Conservation (phyloP, 2,113 vertebrate genomes). For the Eptesicus fuscus region DNA sequence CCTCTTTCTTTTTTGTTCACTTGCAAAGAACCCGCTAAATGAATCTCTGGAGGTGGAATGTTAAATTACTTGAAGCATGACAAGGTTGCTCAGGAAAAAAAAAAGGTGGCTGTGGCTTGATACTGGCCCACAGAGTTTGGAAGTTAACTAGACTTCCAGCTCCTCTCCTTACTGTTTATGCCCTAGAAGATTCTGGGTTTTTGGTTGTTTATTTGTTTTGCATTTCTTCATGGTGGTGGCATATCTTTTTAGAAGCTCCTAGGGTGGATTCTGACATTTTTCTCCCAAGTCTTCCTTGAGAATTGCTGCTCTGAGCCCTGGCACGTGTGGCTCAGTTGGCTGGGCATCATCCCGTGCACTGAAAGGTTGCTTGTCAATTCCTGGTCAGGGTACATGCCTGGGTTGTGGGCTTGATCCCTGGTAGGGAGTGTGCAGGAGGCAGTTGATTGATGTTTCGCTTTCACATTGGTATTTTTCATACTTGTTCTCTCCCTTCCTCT, state of each 20-base stretch:
- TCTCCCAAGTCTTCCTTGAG: neutral
- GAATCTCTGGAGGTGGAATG: neutral
- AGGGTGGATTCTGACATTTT: neutral
- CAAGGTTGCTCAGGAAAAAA: neutral
- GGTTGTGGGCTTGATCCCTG: too few relatives aligned
- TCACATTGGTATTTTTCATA: too few relatives aligned
- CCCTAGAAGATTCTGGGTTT: neutral
- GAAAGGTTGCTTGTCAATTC: too few relatives aligned
- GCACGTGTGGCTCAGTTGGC: too few relatives aligned
- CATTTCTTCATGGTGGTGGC: neutral
- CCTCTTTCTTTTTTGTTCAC: neutral
- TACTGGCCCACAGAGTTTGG: neutral
- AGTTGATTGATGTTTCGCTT: too few relatives aligned
- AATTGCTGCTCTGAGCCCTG: too few relatives aligned
- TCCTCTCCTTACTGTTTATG: neutral
- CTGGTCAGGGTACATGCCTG: too few relatives aligned
- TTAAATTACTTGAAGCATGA: neutral
- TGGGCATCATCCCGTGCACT: too few relatives aligned
- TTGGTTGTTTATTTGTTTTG: neutral
- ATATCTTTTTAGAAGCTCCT: neutral
- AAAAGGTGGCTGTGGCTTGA: neutral
- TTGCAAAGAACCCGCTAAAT: neutral
- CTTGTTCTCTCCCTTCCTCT: too few relatives aligned
- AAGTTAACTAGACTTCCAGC: neutral
- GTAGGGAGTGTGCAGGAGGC: too few relatives aligned